phyloP scores from a whole-genome alignment of 2,888 invertebrate species.

The Chrysolina oricalcia region DNA sequence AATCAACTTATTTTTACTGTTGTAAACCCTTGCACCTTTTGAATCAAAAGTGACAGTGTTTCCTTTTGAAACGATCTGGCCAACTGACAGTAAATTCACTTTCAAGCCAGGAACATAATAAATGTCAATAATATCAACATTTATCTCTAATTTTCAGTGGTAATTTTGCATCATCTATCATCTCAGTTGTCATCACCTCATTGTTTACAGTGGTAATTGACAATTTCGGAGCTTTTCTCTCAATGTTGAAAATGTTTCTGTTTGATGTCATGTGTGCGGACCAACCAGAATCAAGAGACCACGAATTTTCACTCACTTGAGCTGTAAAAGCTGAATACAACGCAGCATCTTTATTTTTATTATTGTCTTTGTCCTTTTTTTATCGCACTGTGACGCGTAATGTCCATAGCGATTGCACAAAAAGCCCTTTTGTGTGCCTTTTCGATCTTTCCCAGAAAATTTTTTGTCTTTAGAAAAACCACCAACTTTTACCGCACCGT shows the following conservation, averaged over 20 bases:
- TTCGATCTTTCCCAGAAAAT: not conserved
- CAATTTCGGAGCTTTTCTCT: not conserved
- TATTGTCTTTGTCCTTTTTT: not conserved
- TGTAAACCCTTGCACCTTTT: slow-evolving; percentile 6
- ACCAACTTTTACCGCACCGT: not conserved
- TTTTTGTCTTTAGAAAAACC: not conserved
- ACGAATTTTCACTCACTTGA: not conserved
- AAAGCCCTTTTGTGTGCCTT: not conserved
- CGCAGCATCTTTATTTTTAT: not conserved
- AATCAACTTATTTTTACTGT: slow-evolving; percentile 22
- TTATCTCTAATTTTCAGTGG: not conserved
- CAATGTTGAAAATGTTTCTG: not conserved
- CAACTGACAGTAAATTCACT: slow-evolving; percentile 27
- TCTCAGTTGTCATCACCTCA: not conserved
- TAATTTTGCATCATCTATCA: not conserved
- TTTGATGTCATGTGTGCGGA: not conserved
- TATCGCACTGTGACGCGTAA: not conserved
- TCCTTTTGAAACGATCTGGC: slow-evolving; percentile 26
- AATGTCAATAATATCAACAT: slow-evolving; percentile 17
- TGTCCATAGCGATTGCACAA: not conserved
- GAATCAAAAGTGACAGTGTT: slow-evolving; percentile 21
- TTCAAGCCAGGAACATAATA: slow-evolving; percentile 19
- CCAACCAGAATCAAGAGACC: not conserved
- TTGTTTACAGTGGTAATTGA: not conserved
- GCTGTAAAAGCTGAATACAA: slow-evolving; percentile 1